These are phyloP conservation scores for Zelostemma sp. DNA, from an alignment of 1,140 invertebrate species.

Conservation along the genomic window DNA sequence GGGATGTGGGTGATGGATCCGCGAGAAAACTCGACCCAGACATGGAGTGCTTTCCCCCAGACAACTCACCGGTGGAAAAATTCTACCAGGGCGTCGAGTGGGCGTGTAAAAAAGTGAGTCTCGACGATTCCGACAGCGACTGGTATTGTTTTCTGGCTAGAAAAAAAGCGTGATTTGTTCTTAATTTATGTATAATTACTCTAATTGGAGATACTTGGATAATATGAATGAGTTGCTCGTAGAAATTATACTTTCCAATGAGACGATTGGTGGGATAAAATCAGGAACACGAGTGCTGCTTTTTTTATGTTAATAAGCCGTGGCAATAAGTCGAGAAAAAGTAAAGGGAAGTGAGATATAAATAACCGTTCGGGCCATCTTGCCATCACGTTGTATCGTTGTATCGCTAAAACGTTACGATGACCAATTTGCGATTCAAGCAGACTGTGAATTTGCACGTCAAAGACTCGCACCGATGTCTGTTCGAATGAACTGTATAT, in stretches of 20 bases:
- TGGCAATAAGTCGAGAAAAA: constrained; percentile 5
- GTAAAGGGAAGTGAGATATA: background rate
- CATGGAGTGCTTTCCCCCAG: constrained; percentile 58
- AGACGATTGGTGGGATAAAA: too few species aligned
- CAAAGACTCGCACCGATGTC: constrained; percentile 32
- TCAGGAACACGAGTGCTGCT: background rate
- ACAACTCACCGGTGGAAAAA: constrained; percentile 58
- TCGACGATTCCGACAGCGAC: constrained; percentile 16
- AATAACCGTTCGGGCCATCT: background rate
- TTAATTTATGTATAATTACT: too few species aligned
- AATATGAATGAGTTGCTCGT: too few species aligned
- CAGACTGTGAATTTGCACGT: constrained; percentile 32
- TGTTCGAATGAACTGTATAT: constrained; percentile 11
- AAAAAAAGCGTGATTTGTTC: too few species aligned
- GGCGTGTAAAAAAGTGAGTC: constrained; percentile 61
- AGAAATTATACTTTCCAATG: too few species aligned
- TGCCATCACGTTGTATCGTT: constrained; percentile 4
- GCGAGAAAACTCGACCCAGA: constrained; percentile 56
- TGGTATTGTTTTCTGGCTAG: too few species aligned
- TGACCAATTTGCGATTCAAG: constrained; percentile 38
- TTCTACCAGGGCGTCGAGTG: constrained; percentile 58
- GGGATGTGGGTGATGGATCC: constrained; percentile 46
- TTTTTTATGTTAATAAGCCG: constrained; percentile 5
- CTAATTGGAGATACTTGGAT: too few species aligned
- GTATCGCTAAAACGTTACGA: constrained; percentile 18